Evolutionary conservation across 2,797 vertebrate genomes (phyloP).

Genomic region (Fringilla coelebs): DNA sequence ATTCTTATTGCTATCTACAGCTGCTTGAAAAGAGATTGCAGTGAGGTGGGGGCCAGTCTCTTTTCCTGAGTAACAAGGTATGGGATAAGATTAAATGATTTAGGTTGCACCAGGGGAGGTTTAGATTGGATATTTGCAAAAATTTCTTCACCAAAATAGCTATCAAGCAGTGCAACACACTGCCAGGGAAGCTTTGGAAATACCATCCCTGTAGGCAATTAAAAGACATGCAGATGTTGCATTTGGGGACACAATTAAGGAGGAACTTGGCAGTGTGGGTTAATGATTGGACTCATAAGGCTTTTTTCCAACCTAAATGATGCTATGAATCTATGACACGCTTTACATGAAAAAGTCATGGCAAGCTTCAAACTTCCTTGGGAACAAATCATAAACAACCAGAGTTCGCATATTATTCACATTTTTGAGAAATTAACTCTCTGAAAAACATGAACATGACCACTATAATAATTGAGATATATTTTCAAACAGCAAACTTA

Average conservation of each 20-base stretch:
- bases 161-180: background rate
- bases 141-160: background rate
- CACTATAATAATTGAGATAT: background rate
- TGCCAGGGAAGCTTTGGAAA: background rate
- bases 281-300: background rate
- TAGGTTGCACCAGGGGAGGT: background rate
- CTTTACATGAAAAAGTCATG: background rate
- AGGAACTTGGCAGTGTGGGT: background rate
- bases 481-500: background rate
- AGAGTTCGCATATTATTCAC: background rate
- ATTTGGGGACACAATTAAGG: background rate
- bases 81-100: background rate
- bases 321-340: background rate
- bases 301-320: background rate
- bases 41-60: fast-evolving
- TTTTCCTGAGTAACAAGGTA: background rate
- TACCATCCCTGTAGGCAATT: background rate
- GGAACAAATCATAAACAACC: background rate
- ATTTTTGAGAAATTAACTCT: background rate
- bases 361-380: background rate
- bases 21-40: background rate
- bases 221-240: background rate
- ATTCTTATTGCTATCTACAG: background rate
- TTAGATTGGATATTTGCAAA: background rate
- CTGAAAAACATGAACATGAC: background rate